Evolutionary conservation across 2,113 vertebrate genomes (phyloP).

Genomic region (Istiophorus platypterus): DNA sequence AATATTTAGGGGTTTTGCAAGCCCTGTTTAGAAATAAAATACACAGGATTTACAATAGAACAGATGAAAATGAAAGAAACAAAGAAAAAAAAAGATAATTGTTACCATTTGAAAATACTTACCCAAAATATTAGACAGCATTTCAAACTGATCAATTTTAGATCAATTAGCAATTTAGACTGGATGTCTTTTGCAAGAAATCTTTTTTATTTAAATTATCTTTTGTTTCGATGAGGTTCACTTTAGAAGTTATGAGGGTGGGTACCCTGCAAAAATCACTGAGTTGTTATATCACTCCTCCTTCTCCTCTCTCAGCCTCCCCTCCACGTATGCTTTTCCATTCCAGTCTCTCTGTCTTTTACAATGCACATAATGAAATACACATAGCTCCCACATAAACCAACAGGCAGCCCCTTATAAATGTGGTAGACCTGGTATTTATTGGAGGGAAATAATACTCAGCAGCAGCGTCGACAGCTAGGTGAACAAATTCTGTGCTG

Average conservation of each 20-base stretch:
- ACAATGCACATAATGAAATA: conserved; percentile 2
- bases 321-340: conserved; percentile 1
- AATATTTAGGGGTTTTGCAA: neutral
- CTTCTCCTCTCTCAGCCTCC: conserved; percentile 3
- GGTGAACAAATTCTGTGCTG: conserved; percentile 17
- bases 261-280: neutral
- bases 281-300: neutral
- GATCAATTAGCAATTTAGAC: no score
- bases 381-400: conserved; percentile 36
- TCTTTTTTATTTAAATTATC: no score
- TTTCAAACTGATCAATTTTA: no score
- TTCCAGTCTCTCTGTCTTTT: neutral
- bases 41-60: no score
- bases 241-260: neutral
- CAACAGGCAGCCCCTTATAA: conserved; percentile 28
- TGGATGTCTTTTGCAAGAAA: no score
- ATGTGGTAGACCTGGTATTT: conserved; percentile 20
- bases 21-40: no score
- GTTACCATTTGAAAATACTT: no score
- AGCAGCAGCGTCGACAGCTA: conserved; percentile 2
- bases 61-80: no score
- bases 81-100: no score
- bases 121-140: no score
- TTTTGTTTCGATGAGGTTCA: neutral
- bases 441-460: conserved; percentile 25